Percentiles rank a stretch among this genome's conserved stretches.
These are phyloP conservation scores for Pangasius macronema DNA, from an alignment of 2,797 vertebrate species.

Conservation along the genomic window DNA sequence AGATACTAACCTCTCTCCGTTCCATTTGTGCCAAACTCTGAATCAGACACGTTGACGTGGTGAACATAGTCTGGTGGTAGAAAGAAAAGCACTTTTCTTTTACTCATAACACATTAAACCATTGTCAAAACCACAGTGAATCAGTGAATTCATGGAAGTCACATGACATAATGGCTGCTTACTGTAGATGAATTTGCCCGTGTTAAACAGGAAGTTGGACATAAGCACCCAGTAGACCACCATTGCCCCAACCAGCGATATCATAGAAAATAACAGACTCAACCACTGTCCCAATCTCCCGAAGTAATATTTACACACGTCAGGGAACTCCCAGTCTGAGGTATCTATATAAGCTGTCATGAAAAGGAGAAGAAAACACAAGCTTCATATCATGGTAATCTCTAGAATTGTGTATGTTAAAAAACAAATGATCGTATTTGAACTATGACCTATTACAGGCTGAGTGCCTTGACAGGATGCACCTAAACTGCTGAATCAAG, in stretches of 20 bases:
- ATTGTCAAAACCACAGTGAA: background rate
- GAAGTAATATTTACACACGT: slow-evolving; percentile 94
- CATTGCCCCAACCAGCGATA: slow-evolving; percentile 94
- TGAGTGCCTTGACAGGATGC: background rate
- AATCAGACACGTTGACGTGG: slow-evolving; percentile 81
- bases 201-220: slow-evolving; percentile 97
- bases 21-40: slow-evolving; percentile 84
- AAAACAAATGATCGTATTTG: background rate
- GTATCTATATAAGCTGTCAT: slow-evolving; percentile 80
- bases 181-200: slow-evolving; percentile 94
- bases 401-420: background rate
- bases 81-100: slow-evolving; percentile 3
- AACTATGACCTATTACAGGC: background rate
- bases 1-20: slow-evolving; percentile 80
- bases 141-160: background rate
- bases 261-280: slow-evolving; percentile 90
- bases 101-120: background rate
- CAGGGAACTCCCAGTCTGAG: slow-evolving; percentile 92
- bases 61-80: slow-evolving; percentile 80
- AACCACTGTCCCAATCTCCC: slow-evolving; percentile 92
- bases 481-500: background rate
- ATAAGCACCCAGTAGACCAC: slow-evolving; percentile 99
- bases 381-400: background rate
- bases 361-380: background rate
- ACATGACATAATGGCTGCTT: slow-evolving; percentile 64